Conservation (phyloP, 2,888 invertebrate genomes). For the Pristionchus arcanus region DNA sequence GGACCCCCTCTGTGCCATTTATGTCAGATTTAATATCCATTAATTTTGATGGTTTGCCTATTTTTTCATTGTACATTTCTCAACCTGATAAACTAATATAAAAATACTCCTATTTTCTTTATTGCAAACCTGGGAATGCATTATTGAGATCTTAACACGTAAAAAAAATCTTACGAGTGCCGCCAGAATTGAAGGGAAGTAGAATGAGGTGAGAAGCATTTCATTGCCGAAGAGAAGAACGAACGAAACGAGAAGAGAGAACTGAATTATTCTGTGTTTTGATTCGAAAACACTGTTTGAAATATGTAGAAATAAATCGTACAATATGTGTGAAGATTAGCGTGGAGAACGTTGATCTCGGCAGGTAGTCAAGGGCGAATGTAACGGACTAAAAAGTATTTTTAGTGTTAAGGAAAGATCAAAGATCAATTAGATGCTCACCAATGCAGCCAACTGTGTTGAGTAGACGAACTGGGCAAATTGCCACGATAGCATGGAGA, state of each 20-base stretch:
- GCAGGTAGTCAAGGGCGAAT: slow-evolving; percentile 81
- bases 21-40: too few species aligned
- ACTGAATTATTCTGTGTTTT: too few species aligned
- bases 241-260: slow-evolving; percentile 81
- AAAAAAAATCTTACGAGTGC: slow-evolving; percentile 63
- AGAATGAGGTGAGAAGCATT: slow-evolving; percentile 83
- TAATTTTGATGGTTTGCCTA: too few species aligned
- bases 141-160: too few species aligned
- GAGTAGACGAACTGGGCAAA: slow-evolving; percentile 89
- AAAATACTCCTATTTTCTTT: not conserved
- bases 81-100: not conserved
- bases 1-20: too few species aligned
- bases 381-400: slow-evolving; percentile 29
- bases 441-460: slow-evolving; percentile 87
- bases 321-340: slow-evolving; percentile 81
- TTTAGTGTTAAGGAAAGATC: not conserved
- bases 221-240: slow-evolving; percentile 83
- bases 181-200: slow-evolving; percentile 80
- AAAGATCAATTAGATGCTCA: slow-evolving; percentile 82
- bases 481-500: slow-evolving; percentile 82
- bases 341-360: slow-evolving; percentile 79
- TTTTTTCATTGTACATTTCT: not conserved
- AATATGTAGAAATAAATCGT: slow-evolving; percentile 68
- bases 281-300: too few species aligned
- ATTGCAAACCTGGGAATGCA: not conserved